Base-by-base conservation (phyloP, 2,888 invertebrate genomes). In the Limnephilus marmoratus region DNA sequence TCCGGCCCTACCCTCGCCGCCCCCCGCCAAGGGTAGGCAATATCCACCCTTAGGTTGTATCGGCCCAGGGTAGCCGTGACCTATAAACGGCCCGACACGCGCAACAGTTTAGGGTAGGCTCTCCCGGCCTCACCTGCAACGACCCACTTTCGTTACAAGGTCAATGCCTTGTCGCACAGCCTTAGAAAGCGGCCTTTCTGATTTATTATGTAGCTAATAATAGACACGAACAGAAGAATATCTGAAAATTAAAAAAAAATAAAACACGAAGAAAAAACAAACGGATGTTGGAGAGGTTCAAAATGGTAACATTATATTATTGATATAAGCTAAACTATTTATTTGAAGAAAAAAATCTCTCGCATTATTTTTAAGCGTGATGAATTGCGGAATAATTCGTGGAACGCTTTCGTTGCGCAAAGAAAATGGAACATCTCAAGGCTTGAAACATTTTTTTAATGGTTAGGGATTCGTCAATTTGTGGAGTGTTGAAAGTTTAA, bases 61-160 rank as follows among this genome's bases (percentile, higher is more conserved):
- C 24, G 24, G 24, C n/a, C 7, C n/a, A 68, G 68, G 68, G 68
- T 68, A 68, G 68, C 68, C 68, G 68, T 68, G 68, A 68, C 68
- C 68, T 68, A 68, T 68, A 68, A 68, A 68, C 68, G n/a, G 24
- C n/a, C 68, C 68, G 24, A 68, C 86, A 53, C 88, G 82, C 82
- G 92, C 92, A 92, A 92, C 92, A 92, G 92, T 68, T 68, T 68
- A 68, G 68, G 68, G 68, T 68, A 68, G 68, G 68, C 68, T 90
- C 37, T 90, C 90, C 90, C 49, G 82, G 91, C 83, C 37, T 80
- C 90, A 91, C 91, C 92, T 92, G 92, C 92, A 92, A 45, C 88
- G 92, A 91, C 92, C 92, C 81, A 92, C 91, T 92, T 92, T 86
- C 80, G n/a, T n/a, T 68, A 68, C 68, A 92, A 91, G 92, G 92